Base-by-base conservation (phyloP, 2,113 vertebrate genomes). In the Cebus imitator region DNA sequence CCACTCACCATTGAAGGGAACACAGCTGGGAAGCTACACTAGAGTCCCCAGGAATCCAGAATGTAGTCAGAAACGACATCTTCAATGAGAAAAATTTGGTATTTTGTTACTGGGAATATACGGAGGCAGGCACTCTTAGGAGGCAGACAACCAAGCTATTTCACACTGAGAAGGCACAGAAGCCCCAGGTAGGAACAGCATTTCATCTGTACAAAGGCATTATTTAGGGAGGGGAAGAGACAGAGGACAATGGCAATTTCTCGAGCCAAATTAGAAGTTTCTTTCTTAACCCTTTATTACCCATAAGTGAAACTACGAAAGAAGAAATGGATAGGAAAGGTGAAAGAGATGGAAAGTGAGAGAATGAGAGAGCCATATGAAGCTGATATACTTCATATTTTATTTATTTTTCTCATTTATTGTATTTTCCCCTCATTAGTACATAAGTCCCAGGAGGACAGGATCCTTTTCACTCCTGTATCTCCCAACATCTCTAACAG, bases 1-100 rank as follows among this genome's bases (percentile, higher is more conserved):
- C 96, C 96, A 97, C 70, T 97, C 90, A 94, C 57, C 84, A 90
- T 3, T 92, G 87, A 97, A 95, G 90, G 48, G 30, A 97, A 90
- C 35, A 2, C 94, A 95, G 90, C 78, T 18, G 1, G 96, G 76
- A 30, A 94, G 92, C 83, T 90, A 93, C 66, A 90, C 80, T 81
- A 81, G 50, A 94, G 66, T 95, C 81, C 90, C 83, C 84, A 96
- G 87, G 76, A 97, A 97, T 84, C 64, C 43, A 94, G 50, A 48
- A 94, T 80, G n/a, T 72, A 97, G 90, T 90, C 70, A 96, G 21
- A 98, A 97, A 95, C 1, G 1, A 81, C 94, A 83, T 85, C 81
- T 87, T 95, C 87, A 81, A 57, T 20, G 27, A 94, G 52, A 92
- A 90, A 20, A 90, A 93, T 55, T 84, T 75, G 32, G 35, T 52